Base-by-base conservation (phyloP, 2,888 invertebrate species). In the Lomographa bimaculata region DNA sequence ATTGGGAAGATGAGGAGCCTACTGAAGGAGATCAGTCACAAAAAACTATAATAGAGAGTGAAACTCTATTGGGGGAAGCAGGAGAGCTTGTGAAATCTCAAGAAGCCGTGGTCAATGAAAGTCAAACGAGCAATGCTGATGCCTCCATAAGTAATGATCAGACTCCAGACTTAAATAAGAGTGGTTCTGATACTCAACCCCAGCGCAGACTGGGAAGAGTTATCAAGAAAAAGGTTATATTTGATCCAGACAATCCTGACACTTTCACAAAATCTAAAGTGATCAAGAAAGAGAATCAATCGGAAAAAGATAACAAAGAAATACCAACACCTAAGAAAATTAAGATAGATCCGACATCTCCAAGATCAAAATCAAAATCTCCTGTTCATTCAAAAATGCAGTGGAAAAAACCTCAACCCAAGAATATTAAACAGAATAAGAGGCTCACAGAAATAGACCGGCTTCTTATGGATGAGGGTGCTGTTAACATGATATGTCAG, bases 401-500 rank as follows among this genome's bases (percentile, higher is more conserved):
- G 23, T 87, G 87, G 87, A 89, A 89, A 54, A 89, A 89, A 43
- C 87, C 86, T 23, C 69, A 79, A 29, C 76, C 90, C 60, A 71
- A 87, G 71, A 74, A 71, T 68, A 68, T 52, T 23, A 71, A 81
- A 64, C 91, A 91, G 63, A 90, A 91, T 49, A 91, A 90, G 54
- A 89, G 91, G 46, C 77, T 92, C 38, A 90, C 92, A 8, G 96
- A 96, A 82, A 90, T 96, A 33, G 95, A 96, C 61, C 92, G 90
- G 43, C 74, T 96, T 30, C 80, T 96, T 44, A 94, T 94, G 81
- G 96, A 96, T 70, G 96, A 96, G 69, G 96, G 96, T 1, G 96
- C 96, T 1, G 94, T 95, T 1, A 96, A 96, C 75, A 94, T 96
- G 92, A 86, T 96, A 21, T 95, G 95, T 64, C 94, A 95, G 9